phyloP scores from a whole-genome alignment of 2,888 invertebrate species.

The Gortyna flavago region DNA sequence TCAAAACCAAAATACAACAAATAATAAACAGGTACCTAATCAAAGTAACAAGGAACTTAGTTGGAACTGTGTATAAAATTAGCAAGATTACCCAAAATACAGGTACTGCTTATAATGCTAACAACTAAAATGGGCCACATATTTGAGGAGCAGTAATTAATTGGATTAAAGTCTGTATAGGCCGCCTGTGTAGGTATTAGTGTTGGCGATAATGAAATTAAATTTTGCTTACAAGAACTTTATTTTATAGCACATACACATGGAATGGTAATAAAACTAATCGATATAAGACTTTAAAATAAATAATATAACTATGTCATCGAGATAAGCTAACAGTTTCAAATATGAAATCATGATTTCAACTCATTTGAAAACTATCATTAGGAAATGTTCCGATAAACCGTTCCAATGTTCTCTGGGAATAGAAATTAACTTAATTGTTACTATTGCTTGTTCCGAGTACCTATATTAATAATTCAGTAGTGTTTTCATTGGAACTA shows the following conservation, averaged over 20 bases:
- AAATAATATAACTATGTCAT: constrained; percentile 6
- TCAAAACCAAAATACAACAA: constrained; percentile 37
- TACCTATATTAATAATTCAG: constrained; percentile 60
- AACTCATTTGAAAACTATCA: constrained; percentile 39
- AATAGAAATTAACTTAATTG: constrained; percentile 42
- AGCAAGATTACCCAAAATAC: constrained; percentile 46
- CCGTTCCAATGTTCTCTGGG: constrained; percentile 24
- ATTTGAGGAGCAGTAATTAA: constrained; percentile 63
- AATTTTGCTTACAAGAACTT: constrained; percentile 56
- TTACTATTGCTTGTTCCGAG: constrained; percentile 24
- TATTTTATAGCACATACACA: constrained; percentile 45
- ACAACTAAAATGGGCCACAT: constrained; percentile 42
- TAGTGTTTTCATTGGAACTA: constrained; percentile 29
- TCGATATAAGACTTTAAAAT: constrained; percentile 13
- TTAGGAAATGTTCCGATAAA: constrained; percentile 44
- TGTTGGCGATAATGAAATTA: constrained; percentile 63
- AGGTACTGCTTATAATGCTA: constrained; percentile 40
- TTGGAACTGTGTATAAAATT: constrained; percentile 39
- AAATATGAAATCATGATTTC: constrained; percentile 24
- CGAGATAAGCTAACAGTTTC: constrained; percentile 13
- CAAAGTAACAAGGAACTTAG: constrained; percentile 13
- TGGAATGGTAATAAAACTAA: constrained; percentile 32
- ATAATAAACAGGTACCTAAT: constrained; percentile 38
- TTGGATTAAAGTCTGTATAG: constrained; percentile 64
- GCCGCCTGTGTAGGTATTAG: constrained; percentile 42